A percentile compares a stretch with the other conserved stretches of the same genome.
Conservation (phyloP, 2,797 vertebrate genomes). For the Silurus aristotelis region DNA sequence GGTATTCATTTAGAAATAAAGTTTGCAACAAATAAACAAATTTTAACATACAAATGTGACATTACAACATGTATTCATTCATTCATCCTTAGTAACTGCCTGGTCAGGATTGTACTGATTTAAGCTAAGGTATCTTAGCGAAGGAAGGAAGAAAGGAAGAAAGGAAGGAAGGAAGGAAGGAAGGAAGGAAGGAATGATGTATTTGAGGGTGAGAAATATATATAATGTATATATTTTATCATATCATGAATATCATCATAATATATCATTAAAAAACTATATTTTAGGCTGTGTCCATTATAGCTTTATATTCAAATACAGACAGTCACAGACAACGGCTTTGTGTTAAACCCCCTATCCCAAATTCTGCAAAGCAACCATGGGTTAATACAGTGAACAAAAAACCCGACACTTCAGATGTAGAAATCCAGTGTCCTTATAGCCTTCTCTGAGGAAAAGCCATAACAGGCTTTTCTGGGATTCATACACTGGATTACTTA, state of each 20-base stretch:
- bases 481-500: conserved; percentile 63
- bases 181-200: not conserved
- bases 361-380: not conserved
- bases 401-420: not conserved
- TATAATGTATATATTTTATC: too few relatives aligned
- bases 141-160: too few relatives aligned
- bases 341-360: not conserved
- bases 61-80: not conserved
- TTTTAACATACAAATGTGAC: not conserved
- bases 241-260: too few relatives aligned
- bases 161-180: too few relatives aligned
- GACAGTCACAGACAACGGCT: not conserved
- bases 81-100: not conserved
- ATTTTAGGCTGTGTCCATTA: not conserved
- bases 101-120: not conserved
- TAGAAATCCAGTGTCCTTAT: conserved; percentile 8
- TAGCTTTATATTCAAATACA: not conserved
- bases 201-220: too few relatives aligned
- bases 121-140: not conserved
- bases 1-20: not conserved
- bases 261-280: too few relatives aligned
- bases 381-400: not conserved
- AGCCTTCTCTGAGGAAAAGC: conserved; percentile 49
- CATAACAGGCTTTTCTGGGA: conserved; percentile 59
- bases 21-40: not conserved